These are phyloP conservation scores for Ochotona curzoniae DNA, from an alignment of 2,113 vertebrate genomes.

Conservation along the genomic window DNA sequence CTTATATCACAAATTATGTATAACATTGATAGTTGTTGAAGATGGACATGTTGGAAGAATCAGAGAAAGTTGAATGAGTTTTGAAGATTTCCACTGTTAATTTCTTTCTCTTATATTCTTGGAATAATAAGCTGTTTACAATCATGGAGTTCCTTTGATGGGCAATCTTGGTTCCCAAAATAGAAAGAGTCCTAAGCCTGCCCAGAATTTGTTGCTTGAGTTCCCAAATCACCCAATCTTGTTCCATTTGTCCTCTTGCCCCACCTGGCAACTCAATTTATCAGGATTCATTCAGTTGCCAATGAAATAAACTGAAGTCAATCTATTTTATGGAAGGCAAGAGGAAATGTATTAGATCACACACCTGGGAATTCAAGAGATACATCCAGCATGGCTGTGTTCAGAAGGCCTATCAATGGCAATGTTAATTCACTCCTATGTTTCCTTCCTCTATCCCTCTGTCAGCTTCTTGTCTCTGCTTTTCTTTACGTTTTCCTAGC, in stretches of 20 bases:
- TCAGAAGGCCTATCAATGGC: neutral
- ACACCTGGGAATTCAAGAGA: neutral
- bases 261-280: conserved; percentile 2
- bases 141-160: neutral
- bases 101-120: neutral
- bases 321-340: neutral
- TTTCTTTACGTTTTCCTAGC: neutral
- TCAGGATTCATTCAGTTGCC: neutral
- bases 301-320: neutral
- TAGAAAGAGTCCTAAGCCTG: neutral
- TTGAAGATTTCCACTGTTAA: neutral
- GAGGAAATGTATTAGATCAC: neutral
- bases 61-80: neutral
- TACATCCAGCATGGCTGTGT: neutral
- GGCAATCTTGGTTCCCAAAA: neutral
- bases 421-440: neutral
- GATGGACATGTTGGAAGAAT: neutral
- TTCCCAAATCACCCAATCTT: neutral
- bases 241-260: neutral
- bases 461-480: neutral
- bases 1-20: neutral
- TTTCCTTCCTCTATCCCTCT: neutral
- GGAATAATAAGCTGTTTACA: neutral
- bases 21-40: neutral
- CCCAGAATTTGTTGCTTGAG: neutral